Conservation (phyloP, 2,888 invertebrate species). For the Volucella bombylans region DNA sequence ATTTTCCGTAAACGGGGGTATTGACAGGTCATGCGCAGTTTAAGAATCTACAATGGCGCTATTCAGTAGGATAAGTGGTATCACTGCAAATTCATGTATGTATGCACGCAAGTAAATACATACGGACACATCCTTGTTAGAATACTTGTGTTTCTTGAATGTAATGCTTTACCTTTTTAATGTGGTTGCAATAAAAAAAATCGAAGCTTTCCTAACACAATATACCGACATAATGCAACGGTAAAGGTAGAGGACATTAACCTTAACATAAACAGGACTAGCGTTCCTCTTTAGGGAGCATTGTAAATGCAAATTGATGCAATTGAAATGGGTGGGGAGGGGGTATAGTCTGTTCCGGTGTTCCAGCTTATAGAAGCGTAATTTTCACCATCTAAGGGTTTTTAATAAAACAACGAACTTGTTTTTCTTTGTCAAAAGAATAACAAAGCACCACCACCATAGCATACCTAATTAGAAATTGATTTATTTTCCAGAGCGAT, state of each 20-base stretch:
- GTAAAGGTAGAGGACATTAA: slow-evolving; percentile 46
- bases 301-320: slow-evolving; percentile 61
- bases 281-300: background rate
- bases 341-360: slow-evolving; percentile 12
- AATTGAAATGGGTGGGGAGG: slow-evolving; percentile 46
- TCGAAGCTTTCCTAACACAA: too few species aligned
- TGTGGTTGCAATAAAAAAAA: background rate
- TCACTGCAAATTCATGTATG: background rate
- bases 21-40: slow-evolving; percentile 47
- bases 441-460: background rate
- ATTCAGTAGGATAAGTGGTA: slow-evolving; percentile 26
- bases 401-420: slow-evolving; percentile 45
- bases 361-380: slow-evolving; percentile 38
- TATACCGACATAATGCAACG: background rate
- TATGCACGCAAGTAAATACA: background rate
- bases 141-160: slow-evolving; percentile 12
- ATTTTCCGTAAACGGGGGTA: background rate
- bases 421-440: slow-evolving; percentile 15
- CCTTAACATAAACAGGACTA: slow-evolving; percentile 24
- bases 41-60: slow-evolving; percentile 36
- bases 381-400: background rate
- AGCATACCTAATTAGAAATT: slow-evolving; percentile 6
- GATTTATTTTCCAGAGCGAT: slow-evolving; percentile 3
- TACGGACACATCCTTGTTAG: slow-evolving; percentile 18
- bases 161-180: slow-evolving; percentile 3